These are phyloP conservation scores for Umimayanthus chanpuru DNA, from an alignment of 92 coral and sea anemone species.

Conservation along the genomic window DNA sequence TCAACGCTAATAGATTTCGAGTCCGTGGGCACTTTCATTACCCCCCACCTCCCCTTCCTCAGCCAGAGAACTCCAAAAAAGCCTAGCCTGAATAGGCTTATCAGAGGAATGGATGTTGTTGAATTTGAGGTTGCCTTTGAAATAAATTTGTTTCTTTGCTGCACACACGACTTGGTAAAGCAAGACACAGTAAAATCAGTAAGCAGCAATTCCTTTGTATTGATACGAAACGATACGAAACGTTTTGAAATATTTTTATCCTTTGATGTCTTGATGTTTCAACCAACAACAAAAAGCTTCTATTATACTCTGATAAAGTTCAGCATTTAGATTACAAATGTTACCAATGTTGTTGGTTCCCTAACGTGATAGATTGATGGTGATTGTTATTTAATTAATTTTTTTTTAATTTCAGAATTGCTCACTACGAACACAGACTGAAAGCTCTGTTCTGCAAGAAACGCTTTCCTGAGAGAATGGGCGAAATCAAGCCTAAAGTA, in stretches of 20 bases:
- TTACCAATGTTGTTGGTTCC: not conserved
- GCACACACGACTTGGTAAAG: no score
- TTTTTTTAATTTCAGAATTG: constrained; percentile 66
- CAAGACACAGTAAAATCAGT: no score
- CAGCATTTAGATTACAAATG: not conserved
- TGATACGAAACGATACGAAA: not conserved
- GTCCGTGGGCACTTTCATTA: no score
- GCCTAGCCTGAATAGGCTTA: no score
- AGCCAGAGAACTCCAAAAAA: no score
- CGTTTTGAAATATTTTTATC: no score
- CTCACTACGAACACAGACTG: constrained; percentile 95
- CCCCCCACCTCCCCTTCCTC: no score
- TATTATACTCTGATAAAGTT: not conserved
- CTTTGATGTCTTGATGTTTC: not conserved
- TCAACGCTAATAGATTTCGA: no score
- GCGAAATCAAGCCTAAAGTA: constrained; percentile 93
- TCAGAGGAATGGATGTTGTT: no score
- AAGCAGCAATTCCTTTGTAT: not conserved
- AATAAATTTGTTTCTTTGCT: no score
- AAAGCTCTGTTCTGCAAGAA: constrained; percentile 87
- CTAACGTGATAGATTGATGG: not conserved
- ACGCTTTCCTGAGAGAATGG: constrained; percentile 98
- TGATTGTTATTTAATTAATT: not conserved
- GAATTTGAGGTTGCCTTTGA: no score
- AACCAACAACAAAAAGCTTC: not conserved